phyloP scores from a whole-genome alignment of 2,113 vertebrate species.

The Agapornis roseicollis region DNA sequence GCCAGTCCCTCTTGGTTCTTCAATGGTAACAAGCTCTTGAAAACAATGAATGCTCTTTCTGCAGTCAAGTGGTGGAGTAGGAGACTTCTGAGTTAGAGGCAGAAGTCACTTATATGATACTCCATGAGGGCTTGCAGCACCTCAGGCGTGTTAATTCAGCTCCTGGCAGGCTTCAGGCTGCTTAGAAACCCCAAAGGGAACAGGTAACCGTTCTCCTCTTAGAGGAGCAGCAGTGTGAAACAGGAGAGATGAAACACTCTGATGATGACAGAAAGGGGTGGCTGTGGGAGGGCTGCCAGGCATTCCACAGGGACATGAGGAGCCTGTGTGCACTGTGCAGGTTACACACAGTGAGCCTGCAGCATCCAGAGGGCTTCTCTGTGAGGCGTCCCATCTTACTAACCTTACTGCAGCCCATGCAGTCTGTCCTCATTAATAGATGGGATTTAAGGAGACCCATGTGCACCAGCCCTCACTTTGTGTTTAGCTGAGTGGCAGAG shows the following conservation, averaged over 20 bases:
- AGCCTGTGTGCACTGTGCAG: neutral
- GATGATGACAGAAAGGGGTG: neutral
- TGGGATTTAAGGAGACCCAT: neutral
- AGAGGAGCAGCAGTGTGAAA: neutral
- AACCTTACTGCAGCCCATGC: neutral
- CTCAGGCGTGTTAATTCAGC: neutral
- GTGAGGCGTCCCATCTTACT: neutral
- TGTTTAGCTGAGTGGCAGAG: neutral
- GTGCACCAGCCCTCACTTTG: neutral
- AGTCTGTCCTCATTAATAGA: neutral
- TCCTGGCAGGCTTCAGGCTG: neutral
- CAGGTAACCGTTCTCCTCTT: accelerated
- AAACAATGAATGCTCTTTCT: neutral
- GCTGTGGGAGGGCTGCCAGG: neutral
- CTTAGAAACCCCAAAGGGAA: neutral
- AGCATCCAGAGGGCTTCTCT: neutral
- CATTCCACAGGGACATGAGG: neutral
- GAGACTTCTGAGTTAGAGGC: neutral
- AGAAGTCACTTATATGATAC: neutral
- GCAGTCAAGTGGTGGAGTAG: neutral
- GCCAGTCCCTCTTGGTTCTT: neutral
- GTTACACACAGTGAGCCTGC: neutral
- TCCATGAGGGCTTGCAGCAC: neutral
- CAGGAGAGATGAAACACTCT: neutral
- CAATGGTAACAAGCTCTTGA: neutral